phyloP scores from a whole-genome alignment of 2,888 invertebrate genomes.

The Caradrina kadenii region DNA sequence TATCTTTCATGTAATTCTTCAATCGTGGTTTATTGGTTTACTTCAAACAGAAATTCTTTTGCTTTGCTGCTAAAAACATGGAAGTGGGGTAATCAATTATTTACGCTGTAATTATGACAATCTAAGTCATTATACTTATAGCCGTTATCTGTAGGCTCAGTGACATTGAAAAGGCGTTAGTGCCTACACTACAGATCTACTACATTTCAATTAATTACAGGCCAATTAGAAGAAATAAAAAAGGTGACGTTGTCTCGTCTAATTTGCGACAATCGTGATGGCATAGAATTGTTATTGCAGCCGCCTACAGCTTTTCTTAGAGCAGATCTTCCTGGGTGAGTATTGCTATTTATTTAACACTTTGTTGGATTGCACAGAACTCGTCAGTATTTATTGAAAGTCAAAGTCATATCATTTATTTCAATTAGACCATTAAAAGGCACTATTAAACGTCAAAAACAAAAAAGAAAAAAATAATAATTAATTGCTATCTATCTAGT shows the following conservation, averaged over 20 bases:
- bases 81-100: too few species aligned
- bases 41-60: too few species aligned
- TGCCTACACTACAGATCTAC: neutral
- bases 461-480: too few species aligned
- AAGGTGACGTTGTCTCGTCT: slow-evolving; percentile 92
- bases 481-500: too few species aligned
- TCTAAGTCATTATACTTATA: neutral
- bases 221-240: slow-evolving; percentile 93
- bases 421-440: too few species aligned
- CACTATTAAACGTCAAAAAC: too few species aligned
- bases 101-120: too few species aligned
- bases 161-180: neutral
- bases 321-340: slow-evolving; percentile 91
- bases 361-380: too few species aligned
- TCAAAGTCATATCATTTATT: too few species aligned
- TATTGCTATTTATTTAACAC: slow-evolving; percentile 7
- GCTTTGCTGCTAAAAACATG: neutral
- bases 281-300: slow-evolving; percentile 89
- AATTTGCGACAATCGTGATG: slow-evolving; percentile 94
- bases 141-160: neutral
- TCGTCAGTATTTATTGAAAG: too few species aligned
- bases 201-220: slow-evolving; percentile 75
- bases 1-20: too few species aligned
- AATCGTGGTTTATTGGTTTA: too few species aligned
- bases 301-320: slow-evolving; percentile 91